Evolutionary conservation across 2,888 invertebrate genomes (phyloP).

Genomic region (Dione juno): DNA sequence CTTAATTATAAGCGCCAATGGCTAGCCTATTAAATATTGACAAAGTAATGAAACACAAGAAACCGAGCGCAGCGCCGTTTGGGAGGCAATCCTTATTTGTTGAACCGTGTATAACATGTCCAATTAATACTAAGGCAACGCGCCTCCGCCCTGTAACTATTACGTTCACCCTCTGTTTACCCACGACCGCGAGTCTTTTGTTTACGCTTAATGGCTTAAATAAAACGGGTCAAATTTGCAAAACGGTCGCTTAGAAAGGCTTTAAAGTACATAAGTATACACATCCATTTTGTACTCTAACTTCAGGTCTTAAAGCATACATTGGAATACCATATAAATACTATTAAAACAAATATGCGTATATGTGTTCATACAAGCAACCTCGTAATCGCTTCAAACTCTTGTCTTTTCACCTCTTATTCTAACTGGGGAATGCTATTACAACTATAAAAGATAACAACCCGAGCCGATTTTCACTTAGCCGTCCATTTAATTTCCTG

Average conservation of each 20-base stretch:
- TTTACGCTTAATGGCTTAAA: constrained; percentile 82
- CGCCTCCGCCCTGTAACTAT: constrained; percentile 75
- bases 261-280: constrained; percentile 61
- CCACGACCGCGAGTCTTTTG: constrained; percentile 76
- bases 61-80: constrained; percentile 34
- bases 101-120: constrained; percentile 77
- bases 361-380: constrained; percentile 64
- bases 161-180: constrained; percentile 73
- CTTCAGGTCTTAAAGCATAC: constrained; percentile 63
- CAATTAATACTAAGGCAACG: constrained; percentile 76
- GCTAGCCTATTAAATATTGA: constrained; percentile 36
- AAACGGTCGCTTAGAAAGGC: constrained; percentile 72
- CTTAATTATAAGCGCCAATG: constrained; percentile 27
- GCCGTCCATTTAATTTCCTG: constrained; percentile 81
- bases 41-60: constrained; percentile 35
- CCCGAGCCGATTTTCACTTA: constrained; percentile 66
- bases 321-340: constrained; percentile 56
- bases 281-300: constrained; percentile 61
- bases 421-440: constrained; percentile 63
- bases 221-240: constrained; percentile 80
- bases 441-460: constrained; percentile 75
- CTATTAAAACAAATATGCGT: constrained; percentile 61
- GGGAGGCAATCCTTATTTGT: constrained; percentile 68
- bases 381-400: constrained; percentile 67
- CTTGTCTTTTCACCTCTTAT: constrained; percentile 68